Evolutionary conservation across 2,113 vertebrate genomes (phyloP).

Genomic region (Propithecus coquereli): DNA sequence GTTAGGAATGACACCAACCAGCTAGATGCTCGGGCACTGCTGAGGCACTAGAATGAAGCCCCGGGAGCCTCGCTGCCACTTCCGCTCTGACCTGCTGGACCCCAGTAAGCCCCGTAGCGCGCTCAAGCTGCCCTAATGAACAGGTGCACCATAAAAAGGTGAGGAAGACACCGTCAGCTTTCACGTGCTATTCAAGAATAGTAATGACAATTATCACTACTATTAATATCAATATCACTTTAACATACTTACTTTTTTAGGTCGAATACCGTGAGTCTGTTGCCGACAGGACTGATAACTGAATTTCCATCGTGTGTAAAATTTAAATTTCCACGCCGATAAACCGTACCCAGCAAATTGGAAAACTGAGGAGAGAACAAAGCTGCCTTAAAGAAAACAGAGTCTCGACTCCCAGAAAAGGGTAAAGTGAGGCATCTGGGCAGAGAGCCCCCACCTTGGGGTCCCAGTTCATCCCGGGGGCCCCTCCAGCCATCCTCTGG

Average conservation of each 20-base stretch:
- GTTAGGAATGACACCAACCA: background rate
- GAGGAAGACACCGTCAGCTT: background rate
- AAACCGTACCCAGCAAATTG: constrained; percentile 94
- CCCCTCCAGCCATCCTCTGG: no score
- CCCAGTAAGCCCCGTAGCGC: background rate
- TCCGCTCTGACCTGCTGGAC: rapidly evolving
- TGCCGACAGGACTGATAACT: constrained; percentile 95
- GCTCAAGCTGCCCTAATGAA: no score
- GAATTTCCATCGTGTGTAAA: constrained; percentile 92
- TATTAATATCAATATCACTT: background rate
- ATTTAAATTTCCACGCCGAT: constrained; percentile 92
- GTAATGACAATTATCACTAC: background rate
- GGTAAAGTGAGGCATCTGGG: background rate
- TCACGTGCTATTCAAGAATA: rapidly evolving
- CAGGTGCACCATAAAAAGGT: no score
- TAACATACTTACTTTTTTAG: constrained; percentile 90
- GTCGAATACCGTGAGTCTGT: constrained; percentile 93
- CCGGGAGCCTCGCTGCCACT: rapidly evolving
- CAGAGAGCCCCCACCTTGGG: no score
- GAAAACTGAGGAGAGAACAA: constrained; percentile 86
- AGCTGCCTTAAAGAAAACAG: background rate
- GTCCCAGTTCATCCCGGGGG: no score
- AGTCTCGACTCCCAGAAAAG: background rate
- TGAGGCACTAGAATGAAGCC: background rate
- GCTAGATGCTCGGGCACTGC: background rate